These are phyloP conservation scores for Centropristis striata DNA, from an alignment of 2,113 vertebrate genomes.

Conservation along the genomic window DNA sequence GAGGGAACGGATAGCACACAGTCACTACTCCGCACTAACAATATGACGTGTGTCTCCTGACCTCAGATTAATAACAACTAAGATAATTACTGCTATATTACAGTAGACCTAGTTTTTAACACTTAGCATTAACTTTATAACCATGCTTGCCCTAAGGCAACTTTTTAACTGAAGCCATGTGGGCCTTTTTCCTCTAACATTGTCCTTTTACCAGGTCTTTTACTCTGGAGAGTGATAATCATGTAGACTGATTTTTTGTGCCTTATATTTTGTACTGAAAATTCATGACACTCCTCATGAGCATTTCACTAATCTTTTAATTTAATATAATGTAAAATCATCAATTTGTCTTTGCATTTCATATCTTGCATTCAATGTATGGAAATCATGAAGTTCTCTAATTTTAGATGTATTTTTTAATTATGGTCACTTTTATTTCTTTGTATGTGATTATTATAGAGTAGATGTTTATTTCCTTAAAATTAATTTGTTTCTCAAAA, in stretches of 20 bases:
- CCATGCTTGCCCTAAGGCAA: conserved; percentile 15
- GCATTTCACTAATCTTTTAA: conserved; percentile 25
- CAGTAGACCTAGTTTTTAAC: conserved; percentile 55
- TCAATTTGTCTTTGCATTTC: conserved; percentile 42
- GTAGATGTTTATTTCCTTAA: conserved; percentile 4
- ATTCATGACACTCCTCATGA: conserved; percentile 11
- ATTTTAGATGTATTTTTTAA: conserved; percentile 24
- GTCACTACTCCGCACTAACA: conserved; percentile 5
- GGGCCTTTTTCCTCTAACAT: conserved; percentile 52
- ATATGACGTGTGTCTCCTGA: conserved; percentile 29
- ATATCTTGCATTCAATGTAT: conserved; percentile 37
- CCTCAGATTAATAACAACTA: conserved; percentile 27
- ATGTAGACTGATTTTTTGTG: conserved; percentile 9
- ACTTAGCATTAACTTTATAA: conserved; percentile 34
- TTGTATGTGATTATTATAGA: conserved; percentile 4
- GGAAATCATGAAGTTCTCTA: conserved; percentile 25
- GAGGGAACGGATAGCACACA: background rate
- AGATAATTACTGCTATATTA: conserved; percentile 48
- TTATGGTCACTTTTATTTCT: conserved; percentile 22
- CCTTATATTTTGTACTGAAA: conserved; percentile 27
- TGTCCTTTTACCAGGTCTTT: conserved; percentile 16
- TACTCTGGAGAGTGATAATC: conserved; percentile 15
- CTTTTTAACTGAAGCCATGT: conserved; percentile 20
- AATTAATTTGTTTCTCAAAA: conserved; percentile 18
- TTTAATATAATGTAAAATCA: background rate